phyloP scores from a whole-genome alignment of 2,888 invertebrate species.

The Lasioglossum pauxillum region DNA sequence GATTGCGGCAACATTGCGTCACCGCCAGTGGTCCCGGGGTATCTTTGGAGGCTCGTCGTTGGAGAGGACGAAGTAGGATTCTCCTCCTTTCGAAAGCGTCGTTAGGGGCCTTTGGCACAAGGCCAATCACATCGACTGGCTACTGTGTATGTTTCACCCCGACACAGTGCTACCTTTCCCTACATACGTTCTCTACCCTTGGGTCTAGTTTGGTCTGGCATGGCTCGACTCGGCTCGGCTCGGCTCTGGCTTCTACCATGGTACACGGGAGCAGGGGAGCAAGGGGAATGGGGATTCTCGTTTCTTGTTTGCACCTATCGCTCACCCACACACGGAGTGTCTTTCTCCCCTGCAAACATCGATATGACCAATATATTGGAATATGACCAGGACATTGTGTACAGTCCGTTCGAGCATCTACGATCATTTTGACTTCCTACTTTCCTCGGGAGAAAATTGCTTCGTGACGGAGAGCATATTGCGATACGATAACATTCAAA shows the following conservation, averaged over 20 bases:
- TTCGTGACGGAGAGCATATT: conserved; percentile 19
- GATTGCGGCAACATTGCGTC: conserved; percentile 83
- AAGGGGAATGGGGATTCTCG: conserved; percentile 75
- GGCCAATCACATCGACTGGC: conserved; percentile 84
- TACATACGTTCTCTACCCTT: conserved; percentile 38
- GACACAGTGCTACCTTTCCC: conserved; percentile 57
- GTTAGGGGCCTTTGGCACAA: conserved; percentile 82
- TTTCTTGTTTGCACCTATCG: conserved; percentile 82
- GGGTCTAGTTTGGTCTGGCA: conserved; percentile 70
- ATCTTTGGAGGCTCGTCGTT: conserved; percentile 80
- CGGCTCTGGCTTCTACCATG: conserved; percentile 29
- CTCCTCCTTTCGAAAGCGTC: conserved; percentile 83
- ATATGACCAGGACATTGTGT: conserved; percentile 76
- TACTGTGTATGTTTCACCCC: conserved; percentile 78
- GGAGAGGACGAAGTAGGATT: conserved; percentile 80
- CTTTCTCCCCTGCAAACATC: conserved; percentile 74
- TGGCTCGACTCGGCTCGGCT: conserved; percentile 55
- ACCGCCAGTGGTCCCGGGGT: conserved; percentile 79
- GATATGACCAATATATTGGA: conserved; percentile 80
- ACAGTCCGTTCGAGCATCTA: conserved; percentile 54
- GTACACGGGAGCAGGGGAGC: conserved; percentile 37
- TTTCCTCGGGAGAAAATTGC: conserved; percentile 48
- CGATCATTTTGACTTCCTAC: conserved; percentile 38
- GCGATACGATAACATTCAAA: conserved; percentile 33
- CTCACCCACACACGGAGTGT: conserved; percentile 58